phyloP scores from a whole-genome alignment of 2,888 invertebrate species.

The Syrphus vitripennis region DNA sequence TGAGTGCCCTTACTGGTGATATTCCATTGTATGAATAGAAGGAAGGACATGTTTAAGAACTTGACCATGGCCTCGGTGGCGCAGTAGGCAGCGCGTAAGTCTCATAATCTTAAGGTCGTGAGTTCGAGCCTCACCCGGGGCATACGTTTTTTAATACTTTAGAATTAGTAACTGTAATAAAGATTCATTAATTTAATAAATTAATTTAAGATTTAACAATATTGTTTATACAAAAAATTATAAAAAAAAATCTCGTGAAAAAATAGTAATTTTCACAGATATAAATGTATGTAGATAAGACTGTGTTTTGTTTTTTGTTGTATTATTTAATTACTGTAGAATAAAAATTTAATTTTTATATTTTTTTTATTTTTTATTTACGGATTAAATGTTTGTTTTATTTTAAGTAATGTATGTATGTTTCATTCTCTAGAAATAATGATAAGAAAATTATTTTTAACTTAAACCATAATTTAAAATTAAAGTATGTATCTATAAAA shows the following conservation, averaged over 20 bases:
- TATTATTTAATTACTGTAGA: neutral
- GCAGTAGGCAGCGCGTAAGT: constrained; percentile 71
- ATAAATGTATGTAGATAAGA: neutral
- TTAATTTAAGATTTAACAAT: neutral
- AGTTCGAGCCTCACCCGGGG: constrained; percentile 75
- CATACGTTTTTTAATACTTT: constrained; percentile 39
- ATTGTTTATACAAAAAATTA: neutral
- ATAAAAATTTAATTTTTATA: neutral
- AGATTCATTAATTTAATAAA: neutral
- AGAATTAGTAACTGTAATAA: neutral
- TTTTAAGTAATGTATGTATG: too few species aligned
- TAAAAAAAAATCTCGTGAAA: neutral
- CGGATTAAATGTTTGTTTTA: neutral
- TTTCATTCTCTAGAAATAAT: too few species aligned
- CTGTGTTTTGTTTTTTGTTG: neutral
- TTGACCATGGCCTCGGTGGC: constrained; percentile 59
- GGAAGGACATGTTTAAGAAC: neutral
- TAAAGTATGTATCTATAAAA: too few species aligned
- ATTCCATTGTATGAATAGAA: constrained; percentile 54
- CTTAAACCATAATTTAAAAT: too few species aligned
- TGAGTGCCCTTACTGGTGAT: constrained; percentile 49
- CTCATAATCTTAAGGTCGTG: constrained; percentile 72
- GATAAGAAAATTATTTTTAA: too few species aligned
- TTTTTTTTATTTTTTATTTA: neutral
- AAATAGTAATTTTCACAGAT: neutral